Base-by-base conservation (phyloP, 1,140 invertebrate genomes). In the Charaxes varanes region DNA sequence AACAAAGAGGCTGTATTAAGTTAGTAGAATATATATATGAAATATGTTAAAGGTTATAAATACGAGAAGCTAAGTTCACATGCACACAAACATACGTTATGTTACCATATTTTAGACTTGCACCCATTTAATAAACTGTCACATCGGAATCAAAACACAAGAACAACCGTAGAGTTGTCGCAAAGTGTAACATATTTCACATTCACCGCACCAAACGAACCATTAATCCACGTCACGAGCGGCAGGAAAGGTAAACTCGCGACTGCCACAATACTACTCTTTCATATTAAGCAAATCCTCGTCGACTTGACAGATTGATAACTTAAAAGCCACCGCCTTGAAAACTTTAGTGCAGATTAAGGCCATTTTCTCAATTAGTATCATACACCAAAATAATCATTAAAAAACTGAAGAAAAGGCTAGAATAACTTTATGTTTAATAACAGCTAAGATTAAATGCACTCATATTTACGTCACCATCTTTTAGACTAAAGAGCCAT, bases 151-250 rank as follows among this genome's bases (percentile, higher is more conserved):
- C 32, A 23, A 24, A 45, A 38, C n/a, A 23, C 21, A 12, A 22
- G 23, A 13, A 18, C 16, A 22, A 23, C 16, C 34, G 40, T 36
- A 28, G 53, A 53, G 42, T 47, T 44, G 30, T 40, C 41, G 31
- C 38, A 46, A 53, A 55, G 42, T 47, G 44, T 43, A 49, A 52
- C 31, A 42, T 24, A 43, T 56, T 48, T 42, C 41, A 33, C 34
- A 35, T 55, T 42, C 41, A 53, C 45, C 37, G 34, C 40, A 50
- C 33, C 38, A 43, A 47, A 40, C 32, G 19, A 42, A 41, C 43
- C 48, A 71, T 71, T 62, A 68, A 71, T 71, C 60, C 46, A 23
- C 44, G 67, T 71, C 62, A 61, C 47, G 60, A 27, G 15, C 30
- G 6, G 47, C 22, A 2, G n/a, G 22, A 23, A 62, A 67, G 63